phyloP scores from a whole-genome alignment of 1,140 invertebrate species.

The Scaptodrosophila lebanonensis region DNA sequence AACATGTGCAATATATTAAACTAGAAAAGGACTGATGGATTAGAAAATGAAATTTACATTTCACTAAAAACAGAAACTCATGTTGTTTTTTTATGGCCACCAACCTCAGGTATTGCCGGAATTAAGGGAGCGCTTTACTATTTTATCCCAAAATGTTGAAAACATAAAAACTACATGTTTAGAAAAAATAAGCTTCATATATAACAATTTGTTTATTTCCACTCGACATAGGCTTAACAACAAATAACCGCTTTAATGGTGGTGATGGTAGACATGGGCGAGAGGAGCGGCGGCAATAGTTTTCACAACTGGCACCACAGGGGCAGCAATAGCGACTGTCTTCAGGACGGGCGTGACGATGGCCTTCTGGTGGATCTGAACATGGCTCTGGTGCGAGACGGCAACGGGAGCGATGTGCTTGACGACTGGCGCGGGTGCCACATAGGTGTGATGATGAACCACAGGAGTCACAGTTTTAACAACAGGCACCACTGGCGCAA shows the following conservation, averaged over 20 bases:
- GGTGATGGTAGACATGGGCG: slow-evolving; percentile 56
- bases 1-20: too few species aligned
- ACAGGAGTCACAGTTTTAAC: slow-evolving; percentile 20
- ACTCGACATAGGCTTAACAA: too few species aligned
- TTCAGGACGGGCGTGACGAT: slow-evolving; percentile 35
- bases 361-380: slow-evolving; percentile 66
- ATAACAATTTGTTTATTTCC: too few species aligned
- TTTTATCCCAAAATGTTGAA: too few species aligned
- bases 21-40: too few species aligned
- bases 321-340: slow-evolving; percentile 8
- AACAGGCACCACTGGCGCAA: slow-evolving; percentile 42
- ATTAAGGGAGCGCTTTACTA: too few species aligned
- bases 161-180: too few species aligned
- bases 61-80: too few species aligned
- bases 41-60: too few species aligned
- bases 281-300: slow-evolving; percentile 48
- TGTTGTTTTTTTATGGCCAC: too few species aligned
- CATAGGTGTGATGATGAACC: slow-evolving; percentile 16
- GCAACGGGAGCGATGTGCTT: slow-evolving; percentile 52
- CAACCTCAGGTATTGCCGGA: too few species aligned
- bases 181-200: too few species aligned
- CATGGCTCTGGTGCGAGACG: slow-evolving; percentile 78
- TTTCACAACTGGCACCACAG: slow-evolving; percentile 42
- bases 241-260: slow-evolving; percentile 35
- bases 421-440: slow-evolving; percentile 33